These are phyloP conservation scores for Takifugu bimaculatus DNA, from an alignment of 2,113 vertebrate genomes.

Conservation along the genomic window DNA sequence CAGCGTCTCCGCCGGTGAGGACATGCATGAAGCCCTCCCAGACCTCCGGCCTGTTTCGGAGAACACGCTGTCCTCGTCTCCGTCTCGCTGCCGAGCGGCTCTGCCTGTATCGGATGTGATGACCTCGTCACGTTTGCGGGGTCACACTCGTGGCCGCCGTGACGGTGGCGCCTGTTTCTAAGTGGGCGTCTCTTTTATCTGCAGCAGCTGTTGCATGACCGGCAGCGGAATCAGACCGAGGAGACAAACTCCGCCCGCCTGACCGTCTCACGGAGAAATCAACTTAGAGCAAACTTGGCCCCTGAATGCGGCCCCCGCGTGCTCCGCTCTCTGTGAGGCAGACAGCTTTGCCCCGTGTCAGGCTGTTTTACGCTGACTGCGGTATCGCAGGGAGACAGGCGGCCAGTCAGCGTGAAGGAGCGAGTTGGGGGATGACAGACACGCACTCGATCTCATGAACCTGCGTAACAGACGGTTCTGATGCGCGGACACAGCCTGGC, in stretches of 20 bases:
- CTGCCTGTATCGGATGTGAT: conserved; percentile 27
- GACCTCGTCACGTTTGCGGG: conserved; percentile 49
- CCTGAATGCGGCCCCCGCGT: conserved; percentile 9
- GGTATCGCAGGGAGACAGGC: conserved; percentile 49
- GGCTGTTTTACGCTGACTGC: conserved; percentile 43
- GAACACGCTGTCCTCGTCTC: conserved; percentile 48
- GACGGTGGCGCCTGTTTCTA: conserved; percentile 18
- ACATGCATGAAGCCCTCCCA: conserved; percentile 37
- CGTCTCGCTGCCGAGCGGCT: conserved; percentile 38
- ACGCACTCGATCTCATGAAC: conserved; percentile 60
- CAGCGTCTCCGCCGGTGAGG: conserved; percentile 23
- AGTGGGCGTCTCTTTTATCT: conserved; percentile 32
- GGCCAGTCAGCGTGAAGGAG: conserved; percentile 48
- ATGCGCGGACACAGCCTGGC: conserved; percentile 19
- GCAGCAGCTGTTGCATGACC: conserved; percentile 41
- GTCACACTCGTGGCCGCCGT: conserved; percentile 42
- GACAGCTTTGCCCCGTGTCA: conserved; percentile 32
- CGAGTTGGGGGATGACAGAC: conserved; percentile 52
- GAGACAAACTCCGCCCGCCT: conserved; percentile 31
- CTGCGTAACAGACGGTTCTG: conserved; percentile 44
- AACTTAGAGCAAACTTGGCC: conserved; percentile 35
- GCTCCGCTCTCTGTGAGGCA: conserved; percentile 24
- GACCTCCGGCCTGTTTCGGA: conserved; percentile 52
- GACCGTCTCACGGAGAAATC: conserved; percentile 45
- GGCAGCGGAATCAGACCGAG: conserved; percentile 26